Base-by-base conservation (phyloP, 2,797 vertebrate species). In the Geotrypetes seraphini region DNA sequence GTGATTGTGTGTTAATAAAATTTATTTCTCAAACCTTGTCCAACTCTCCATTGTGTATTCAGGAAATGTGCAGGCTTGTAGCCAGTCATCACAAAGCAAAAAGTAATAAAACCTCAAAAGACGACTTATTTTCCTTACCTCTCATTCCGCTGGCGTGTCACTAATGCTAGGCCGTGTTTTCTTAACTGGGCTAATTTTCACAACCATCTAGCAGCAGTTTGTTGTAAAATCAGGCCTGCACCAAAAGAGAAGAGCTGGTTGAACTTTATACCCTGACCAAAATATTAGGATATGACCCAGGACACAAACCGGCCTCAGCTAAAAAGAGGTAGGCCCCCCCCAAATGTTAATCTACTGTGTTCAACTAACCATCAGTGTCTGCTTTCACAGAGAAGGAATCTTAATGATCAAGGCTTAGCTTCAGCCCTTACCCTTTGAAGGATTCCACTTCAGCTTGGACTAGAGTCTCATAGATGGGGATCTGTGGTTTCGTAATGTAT, bases 1-100 rank as follows among this genome's bases (percentile, higher is more conserved):
- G 69, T 50, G 63, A 72, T 69, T 72, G 69, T 65, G 64, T 65
- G 68, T 66, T 82, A 79, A 81, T 75, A 81, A 72, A 69, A 77
- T 79, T 72, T 79, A 80, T 74, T 77, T 78, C 70, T 77, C 68
- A 54, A 57, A 60, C 71, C 70, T 72, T 62, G 25, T 68, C 60
- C 67, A 71, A 57, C 54, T 78, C 69, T 67, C 63, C 63, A 58
- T 77, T 83, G 71, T 75, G 73, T 71, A 79, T 78, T 73, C 63
- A 69, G 76, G 68, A 75, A 71, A 64, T 69, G 70, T 71, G 66
- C 74, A 61, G 71, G 67, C 74, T 71, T 6, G n/a, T 28, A 75
- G 66, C 69, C 70, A 77, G 69, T 65, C 61, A 72, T 70, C 69
- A 69, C 68, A 72, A 67, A 71, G 60, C 58, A 64, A 65, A 64